Conservation (phyloP, 2,797 vertebrate genomes). For the Tinamus major region DNA sequence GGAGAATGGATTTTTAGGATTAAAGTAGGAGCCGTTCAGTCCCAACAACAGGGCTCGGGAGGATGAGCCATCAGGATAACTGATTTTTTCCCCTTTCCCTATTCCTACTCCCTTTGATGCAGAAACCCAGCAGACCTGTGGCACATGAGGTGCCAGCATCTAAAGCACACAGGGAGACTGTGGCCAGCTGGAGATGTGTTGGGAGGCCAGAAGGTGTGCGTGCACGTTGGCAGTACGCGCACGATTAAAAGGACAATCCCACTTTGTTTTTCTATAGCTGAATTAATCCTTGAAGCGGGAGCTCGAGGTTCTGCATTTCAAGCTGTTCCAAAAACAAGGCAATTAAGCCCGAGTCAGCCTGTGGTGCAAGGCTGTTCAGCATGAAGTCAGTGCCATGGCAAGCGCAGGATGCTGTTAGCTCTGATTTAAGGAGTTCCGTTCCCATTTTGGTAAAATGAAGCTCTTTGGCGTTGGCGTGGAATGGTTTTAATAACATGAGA, state of each 20-base stretch:
- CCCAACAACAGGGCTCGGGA: not conserved
- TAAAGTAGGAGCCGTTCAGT: not conserved
- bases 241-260: not conserved
- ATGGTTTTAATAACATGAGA: not conserved
- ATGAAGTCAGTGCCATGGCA: not conserved
- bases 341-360: not conserved
- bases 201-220: fast-evolving
- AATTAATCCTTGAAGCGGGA: not conserved
- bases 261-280: not conserved
- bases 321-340: not conserved
- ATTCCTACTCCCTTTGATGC: not conserved
- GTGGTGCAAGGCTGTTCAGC: not conserved
- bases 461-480: not conserved
- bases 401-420: not conserved
- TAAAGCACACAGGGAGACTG: not conserved
- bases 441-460: not conserved
- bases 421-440: not conserved
- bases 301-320: not conserved
- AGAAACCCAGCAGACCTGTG: not conserved
- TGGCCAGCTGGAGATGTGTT: fast-evolving
- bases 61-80: not conserved
- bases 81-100: not conserved
- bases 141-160: not conserved
- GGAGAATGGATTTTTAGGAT: not conserved
- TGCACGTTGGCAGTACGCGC: fast-evolving